Base-by-base conservation (phyloP, 2,888 invertebrate species). In the Cacoxenus indagator region DNA sequence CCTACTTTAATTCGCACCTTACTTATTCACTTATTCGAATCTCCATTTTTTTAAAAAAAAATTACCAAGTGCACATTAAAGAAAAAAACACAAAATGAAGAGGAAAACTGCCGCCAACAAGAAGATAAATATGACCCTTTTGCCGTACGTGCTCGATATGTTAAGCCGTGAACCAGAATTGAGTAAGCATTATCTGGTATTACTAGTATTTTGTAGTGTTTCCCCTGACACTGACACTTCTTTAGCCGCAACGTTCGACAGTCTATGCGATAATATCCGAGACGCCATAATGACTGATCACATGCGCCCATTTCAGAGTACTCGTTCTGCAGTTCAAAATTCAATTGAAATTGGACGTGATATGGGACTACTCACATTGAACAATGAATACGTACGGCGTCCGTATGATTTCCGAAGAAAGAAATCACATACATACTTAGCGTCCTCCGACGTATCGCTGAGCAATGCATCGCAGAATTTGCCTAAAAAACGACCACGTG, bases 131-230 rank as follows among this genome's bases (percentile, higher is more conserved):
- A n/a, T n/a, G n/a, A n/a, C n/a, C n/a, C n/a, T n/a, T n/a, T 45
- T 82, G 55, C 79, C 78, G 0, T 72, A 73, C 11, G 48, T 79
- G 5, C n/a, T 82, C 17, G 71, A 77, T 19, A 1, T 81, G 46
- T 17, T 81, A 1, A 79, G 76, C 29, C 75, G 71, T 0, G 59
- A 75, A 9, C 55, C 66, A 0, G 37, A 70, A 19, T 26, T 71
- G 1, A 68, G 83, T 79, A 8, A 70, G 73, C 69, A 11, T 0
- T 27, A 22, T 43, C 9, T 9, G 26, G n/a, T n/a, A n/a, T n/a
- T n/a, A n/a, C n/a, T n/a, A n/a, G n/a, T n/a, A n/a, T n/a, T n/a
- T n/a, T n/a, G n/a, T n/a, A n/a, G n/a, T n/a, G n/a, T n/a, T n/a
- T n/a, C n/a, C n/a, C n/a, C 8, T 37, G 37, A 4, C 61, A 22